Percentiles rank a stretch among this genome's conserved stretches.
These are phyloP conservation scores for Hippolais icterina DNA, from an alignment of 2,113 vertebrate genomes.

Conservation along the genomic window DNA sequence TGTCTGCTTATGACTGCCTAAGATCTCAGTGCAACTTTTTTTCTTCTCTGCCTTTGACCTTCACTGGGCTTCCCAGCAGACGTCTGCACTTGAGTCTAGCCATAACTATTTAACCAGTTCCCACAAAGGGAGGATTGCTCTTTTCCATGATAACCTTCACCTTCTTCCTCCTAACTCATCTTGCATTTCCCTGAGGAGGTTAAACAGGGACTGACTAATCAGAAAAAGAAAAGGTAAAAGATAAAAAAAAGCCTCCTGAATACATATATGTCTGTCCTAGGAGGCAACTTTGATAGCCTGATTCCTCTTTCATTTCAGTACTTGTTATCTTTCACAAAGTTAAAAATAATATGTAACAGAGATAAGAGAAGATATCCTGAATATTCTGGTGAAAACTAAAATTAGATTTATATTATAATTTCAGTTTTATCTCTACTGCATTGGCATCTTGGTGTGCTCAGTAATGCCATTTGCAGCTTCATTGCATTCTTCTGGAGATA, in stretches of 20 bases:
- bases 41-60: slow-evolving; percentile 17
- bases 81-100: neutral
- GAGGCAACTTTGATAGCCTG: neutral
- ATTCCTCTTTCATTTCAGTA: neutral
- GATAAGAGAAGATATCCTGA: neutral
- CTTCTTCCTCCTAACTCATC: neutral
- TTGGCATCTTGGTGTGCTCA: neutral
- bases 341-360: neutral
- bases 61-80: slow-evolving; percentile 12
- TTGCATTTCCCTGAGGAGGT: neutral
- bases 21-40: slow-evolving; percentile 1
- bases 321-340: neutral
- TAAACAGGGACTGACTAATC: neutral
- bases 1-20: slow-evolving; percentile 11
- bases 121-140: neutral
- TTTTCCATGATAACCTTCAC: slow-evolving; percentile 6
- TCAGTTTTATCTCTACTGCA: neutral
- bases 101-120: neutral
- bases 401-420: neutral
- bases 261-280: neutral
- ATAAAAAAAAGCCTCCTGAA: neutral
- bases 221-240: neutral
- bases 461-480: neutral
- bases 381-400: neutral
- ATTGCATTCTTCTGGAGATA: neutral